Evolutionary conservation across 2,888 invertebrate species (phyloP), one percentile per base, ranked within the genome.

Genomic region (Esperia sulphurella): DNA sequence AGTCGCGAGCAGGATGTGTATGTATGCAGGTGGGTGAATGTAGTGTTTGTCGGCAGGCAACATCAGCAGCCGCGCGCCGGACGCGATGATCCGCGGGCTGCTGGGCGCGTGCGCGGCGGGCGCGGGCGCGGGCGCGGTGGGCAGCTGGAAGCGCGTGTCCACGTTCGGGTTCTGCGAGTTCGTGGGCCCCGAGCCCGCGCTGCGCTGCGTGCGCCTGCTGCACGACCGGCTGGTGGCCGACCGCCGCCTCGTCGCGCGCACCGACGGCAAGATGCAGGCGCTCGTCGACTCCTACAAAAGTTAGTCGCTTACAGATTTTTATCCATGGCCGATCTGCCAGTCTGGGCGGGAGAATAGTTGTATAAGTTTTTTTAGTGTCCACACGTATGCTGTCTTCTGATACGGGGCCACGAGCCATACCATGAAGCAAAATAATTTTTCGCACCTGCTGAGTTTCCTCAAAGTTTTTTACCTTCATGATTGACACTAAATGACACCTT

Each of bases 151-250:
- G 85, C 92, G 99, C 52, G 98, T 99, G 13, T 97, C 97, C 77
- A 97, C 97, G 1, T 99, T 99, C 85, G 99, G 99, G 8, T 99
- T 99, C 90, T 98, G 98, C 89, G 99, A 99, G 90, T 97, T 97
- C 83, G 97, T 96, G 58, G 90, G 85, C 50, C 98, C 99, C 13
- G 98, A 98, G 85, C 96, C 98, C 14, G 99, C 98, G 38, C 91
- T 99, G 61, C 92, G 99, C 57, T 98, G 98, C 58, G 97, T 99
- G 56, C 90, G 97, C 41, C 90, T 99, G 57, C 91, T 99, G 30
- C 97, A 98, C 85, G 97, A 97, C 65, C 94, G 97, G 80, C 94
- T 95, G 79, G 94, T 99, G 45, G 97, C 96, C 49, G 98, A 97
- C 62, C 98, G 97, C 85, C 95, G 95, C 72, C 91, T 99, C 62